Conservation (phyloP, 92 coral and sea anemone species). For the Pocillopora meandrina region DNA sequence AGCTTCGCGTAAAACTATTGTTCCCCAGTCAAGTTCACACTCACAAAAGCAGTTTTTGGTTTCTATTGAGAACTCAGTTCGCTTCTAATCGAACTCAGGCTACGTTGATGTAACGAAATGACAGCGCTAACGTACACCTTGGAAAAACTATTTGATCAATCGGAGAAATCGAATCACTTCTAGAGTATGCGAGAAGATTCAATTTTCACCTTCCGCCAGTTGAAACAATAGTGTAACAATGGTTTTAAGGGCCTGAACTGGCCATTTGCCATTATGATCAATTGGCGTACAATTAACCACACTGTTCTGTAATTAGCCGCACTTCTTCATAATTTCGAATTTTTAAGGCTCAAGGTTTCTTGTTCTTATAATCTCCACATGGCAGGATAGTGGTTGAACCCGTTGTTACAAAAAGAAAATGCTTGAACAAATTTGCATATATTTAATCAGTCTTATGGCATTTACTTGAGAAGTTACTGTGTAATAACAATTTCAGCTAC, state of each 20-base stretch:
- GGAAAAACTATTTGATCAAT: background rate
- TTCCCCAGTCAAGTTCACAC: background rate
- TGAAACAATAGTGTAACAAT: background rate
- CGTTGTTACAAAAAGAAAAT: no score
- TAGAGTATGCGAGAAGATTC: background rate
- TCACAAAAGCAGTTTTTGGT: no score
- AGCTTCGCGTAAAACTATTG: background rate
- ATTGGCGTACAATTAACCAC: background rate
- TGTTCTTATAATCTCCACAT: background rate
- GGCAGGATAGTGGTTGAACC: no score
- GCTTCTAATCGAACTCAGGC: no score
- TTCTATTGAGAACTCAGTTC: no score
- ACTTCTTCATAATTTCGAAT: background rate
- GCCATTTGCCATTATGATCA: background rate
- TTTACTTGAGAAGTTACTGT: no score
- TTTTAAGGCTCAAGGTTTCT: background rate
- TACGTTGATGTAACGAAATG: background rate
- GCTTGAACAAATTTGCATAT: no score
- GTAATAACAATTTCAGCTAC: no score
- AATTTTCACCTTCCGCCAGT: background rate
- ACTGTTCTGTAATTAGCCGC: background rate
- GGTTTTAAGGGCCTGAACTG: background rate
- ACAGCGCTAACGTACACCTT: background rate
- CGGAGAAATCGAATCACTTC: background rate
- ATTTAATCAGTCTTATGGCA: no score